These are phyloP conservation scores for Huso huso DNA, from an alignment of 2,797 vertebrate species.

Conservation along the genomic window DNA sequence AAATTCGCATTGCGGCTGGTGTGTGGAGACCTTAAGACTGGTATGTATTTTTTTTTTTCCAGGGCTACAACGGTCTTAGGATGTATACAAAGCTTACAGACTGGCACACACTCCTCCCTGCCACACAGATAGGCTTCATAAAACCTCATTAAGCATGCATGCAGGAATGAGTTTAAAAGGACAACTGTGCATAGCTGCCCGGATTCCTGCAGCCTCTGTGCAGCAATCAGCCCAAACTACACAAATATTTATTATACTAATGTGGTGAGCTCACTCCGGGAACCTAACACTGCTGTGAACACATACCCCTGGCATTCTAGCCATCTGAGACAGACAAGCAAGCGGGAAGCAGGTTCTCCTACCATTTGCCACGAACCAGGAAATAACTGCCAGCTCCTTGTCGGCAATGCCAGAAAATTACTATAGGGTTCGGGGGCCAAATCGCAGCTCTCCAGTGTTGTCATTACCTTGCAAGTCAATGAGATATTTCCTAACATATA, in stretches of 20 bases:
- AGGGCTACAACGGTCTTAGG: no score
- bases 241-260: slow-evolving; percentile 46
- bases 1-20: no score
- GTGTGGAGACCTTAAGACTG: no score
- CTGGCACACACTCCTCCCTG: slow-evolving; percentile 4
- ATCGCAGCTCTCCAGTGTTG: no score
- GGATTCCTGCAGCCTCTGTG: slow-evolving; percentile 42
- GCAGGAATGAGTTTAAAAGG: slow-evolving; percentile 31
- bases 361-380: slow-evolving; percentile 13
- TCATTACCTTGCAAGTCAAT: no score
- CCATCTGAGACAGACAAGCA: neutral
- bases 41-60: no score
- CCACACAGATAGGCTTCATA: slow-evolving; percentile 16
- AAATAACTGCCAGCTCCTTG: slow-evolving; percentile 4
- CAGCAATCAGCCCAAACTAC: slow-evolving; percentile 50
- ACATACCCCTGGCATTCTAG: slow-evolving; percentile 38
- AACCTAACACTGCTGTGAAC: slow-evolving; percentile 43
- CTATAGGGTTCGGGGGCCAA: neutral
- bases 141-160: slow-evolving; percentile 24
- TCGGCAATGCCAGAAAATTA: neutral
- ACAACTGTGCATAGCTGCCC: slow-evolving; percentile 40
- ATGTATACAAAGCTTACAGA: no score
- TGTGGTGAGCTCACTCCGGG: slow-evolving; percentile 41
- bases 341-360: slow-evolving; percentile 9
- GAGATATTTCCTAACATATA: no score